phyloP scores from a whole-genome alignment of 2,888 invertebrate species.

The Griposia aprilina region DNA sequence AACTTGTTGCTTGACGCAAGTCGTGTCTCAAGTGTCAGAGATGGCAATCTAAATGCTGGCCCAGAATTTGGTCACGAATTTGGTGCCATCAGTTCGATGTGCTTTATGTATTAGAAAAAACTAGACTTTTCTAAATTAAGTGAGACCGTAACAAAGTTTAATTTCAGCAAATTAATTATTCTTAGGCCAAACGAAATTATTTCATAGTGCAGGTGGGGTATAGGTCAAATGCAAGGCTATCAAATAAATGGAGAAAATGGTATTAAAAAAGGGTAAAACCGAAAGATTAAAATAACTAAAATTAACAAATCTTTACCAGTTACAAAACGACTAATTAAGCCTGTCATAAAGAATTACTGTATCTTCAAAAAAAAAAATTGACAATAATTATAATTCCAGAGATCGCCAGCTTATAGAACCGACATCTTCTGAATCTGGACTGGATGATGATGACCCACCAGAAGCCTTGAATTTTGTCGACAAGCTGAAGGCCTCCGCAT shows the following conservation, averaged over 20 bases:
- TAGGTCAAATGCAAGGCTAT: background rate
- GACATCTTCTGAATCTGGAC: background rate
- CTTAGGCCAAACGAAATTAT: background rate
- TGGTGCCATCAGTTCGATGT: background rate
- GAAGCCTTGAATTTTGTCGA: conserved; percentile 1
- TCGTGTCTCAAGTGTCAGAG: background rate
- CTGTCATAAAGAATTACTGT: background rate
- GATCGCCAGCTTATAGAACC: conserved; percentile 30
- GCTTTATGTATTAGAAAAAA: background rate
- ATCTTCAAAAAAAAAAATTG: background rate
- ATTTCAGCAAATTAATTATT: background rate
- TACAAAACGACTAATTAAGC: background rate
- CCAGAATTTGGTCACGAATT: background rate
- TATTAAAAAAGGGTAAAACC: background rate
- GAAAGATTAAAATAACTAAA: background rate
- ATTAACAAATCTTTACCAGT: background rate
- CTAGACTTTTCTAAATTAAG: background rate
- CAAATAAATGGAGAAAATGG: background rate
- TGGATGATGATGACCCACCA: background rate
- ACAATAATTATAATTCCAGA: conserved; percentile 23
- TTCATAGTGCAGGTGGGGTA: background rate
- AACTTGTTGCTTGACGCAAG: background rate
- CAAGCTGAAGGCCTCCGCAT: background rate
- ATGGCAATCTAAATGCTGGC: background rate
- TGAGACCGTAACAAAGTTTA: background rate